Base-by-base conservation (phyloP, 2,797 vertebrate genomes). In the Clamator glandarius region DNA sequence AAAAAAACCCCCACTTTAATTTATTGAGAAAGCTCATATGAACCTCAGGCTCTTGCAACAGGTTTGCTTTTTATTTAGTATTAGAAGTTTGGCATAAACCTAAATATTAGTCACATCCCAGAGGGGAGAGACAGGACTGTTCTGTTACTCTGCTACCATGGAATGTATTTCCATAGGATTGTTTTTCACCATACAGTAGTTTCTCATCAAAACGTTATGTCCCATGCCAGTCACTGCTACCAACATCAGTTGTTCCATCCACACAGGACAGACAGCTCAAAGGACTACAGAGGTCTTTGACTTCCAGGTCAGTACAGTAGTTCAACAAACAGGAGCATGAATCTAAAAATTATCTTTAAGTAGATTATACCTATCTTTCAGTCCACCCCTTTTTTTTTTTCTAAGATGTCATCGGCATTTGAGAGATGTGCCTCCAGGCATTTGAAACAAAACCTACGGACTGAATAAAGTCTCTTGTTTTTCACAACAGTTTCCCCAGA, bases 301-400 rank as follows among this genome's bases (percentile, higher is more conserved):
- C 81, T 68, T 96, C 68, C 29, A 72, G 61, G 66, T 92, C 91
- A 93, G n/a, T n/a, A n/a, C n/a, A n/a, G 63, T 20, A 90, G 72
- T 82, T 95, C 90, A 93, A 80, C 24, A 28, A 39, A 63, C n/a
- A 87, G 48, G 59, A 42, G 44, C 55, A 92, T 25, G 41, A 33
- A 93, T 62, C 41, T 78, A 84, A 92, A 90, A 87, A 66, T 23
- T 9, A 12, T 41, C 29, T 62, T 87, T 54, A 88, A 57, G 42
- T 11, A 76, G 41, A 42, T 61, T 36, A 57, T 7, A 85, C 57
- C 35, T 55, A 48, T 33, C n/a, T 61, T 85, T 92, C 31, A 36
- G 36, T n/a, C n/a, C n/a, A n/a, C 41, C 20, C 9, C 24, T 8
- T 8, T 46, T 48, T 61, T 44, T 54, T 48, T 61, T 44, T 54